Evolutionary conservation across 2,797 vertebrate species (phyloP).

Genomic region (Gymnopithys bicolor): DNA sequence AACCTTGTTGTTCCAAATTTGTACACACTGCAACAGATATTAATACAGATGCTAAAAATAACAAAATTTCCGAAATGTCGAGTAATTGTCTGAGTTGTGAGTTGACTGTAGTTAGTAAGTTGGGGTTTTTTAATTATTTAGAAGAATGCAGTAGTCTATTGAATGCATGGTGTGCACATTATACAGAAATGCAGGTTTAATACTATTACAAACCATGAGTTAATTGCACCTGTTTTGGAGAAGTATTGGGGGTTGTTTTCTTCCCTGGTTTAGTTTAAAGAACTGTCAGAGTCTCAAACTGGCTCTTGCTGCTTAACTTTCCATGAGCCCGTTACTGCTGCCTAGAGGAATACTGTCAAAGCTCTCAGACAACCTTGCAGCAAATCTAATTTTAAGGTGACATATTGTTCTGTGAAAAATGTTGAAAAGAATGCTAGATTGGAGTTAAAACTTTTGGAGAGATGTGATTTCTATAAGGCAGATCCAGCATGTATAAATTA

Average conservation of each 20-base stretch:
- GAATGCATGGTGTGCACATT: background rate
- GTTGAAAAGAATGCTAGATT: background rate
- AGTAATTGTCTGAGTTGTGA: background rate
- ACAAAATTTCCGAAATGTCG: background rate
- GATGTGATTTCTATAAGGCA: background rate
- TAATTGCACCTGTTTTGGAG: background rate
- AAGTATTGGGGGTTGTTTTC: background rate
- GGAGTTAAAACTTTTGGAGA: background rate
- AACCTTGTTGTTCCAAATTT: background rate
- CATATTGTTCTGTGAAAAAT: background rate
- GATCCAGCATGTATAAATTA: background rate
- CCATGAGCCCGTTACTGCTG: background rate
- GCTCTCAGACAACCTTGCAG: background rate
- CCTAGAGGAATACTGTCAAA: background rate
- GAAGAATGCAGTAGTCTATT: background rate
- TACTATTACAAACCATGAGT: background rate
- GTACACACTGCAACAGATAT: background rate
- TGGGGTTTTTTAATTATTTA: background rate
- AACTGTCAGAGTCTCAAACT: background rate
- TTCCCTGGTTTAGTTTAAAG: background rate
- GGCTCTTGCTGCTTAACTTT: background rate
- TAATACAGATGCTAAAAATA: background rate
- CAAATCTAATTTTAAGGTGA: background rate
- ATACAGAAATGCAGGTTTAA: background rate
- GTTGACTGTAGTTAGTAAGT: background rate